These are phyloP conservation scores for Athene cunicularia DNA, from an alignment of 2,113 vertebrate genomes.

Conservation along the genomic window DNA sequence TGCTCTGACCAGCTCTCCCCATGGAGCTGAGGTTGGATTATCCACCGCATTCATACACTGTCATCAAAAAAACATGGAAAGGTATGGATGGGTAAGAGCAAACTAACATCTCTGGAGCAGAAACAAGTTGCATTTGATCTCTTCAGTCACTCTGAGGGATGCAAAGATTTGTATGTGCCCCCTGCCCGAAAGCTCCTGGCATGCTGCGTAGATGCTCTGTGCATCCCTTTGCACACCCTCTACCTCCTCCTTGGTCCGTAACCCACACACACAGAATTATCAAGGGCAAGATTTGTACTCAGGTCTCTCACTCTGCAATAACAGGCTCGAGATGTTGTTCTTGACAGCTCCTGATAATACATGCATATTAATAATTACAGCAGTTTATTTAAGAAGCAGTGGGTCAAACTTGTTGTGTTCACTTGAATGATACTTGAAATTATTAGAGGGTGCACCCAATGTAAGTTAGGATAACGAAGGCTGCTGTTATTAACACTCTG, in stretches of 20 bases:
- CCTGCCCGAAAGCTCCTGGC: accelerated
- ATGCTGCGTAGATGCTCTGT: background rate
- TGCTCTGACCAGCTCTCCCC: background rate
- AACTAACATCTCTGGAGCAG: background rate
- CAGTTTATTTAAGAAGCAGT: slow-evolving; percentile 21
- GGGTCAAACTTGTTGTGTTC: slow-evolving; percentile 69
- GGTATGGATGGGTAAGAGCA: background rate
- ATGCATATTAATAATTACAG: background rate
- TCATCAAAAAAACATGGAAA: background rate
- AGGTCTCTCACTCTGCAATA: background rate
- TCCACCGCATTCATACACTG: accelerated
- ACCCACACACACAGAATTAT: accelerated
- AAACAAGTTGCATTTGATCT: background rate
- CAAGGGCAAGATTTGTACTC: background rate
- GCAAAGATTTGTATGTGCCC: background rate
- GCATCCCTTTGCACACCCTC: background rate
- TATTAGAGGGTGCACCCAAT: slow-evolving; percentile 12
- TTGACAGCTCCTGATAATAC: background rate
- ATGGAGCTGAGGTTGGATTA: background rate
- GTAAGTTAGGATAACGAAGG: slow-evolving; percentile 69
- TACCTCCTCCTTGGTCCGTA: background rate
- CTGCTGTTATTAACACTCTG: slow-evolving; percentile 58
- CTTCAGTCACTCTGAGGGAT: background rate
- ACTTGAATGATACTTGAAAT: slow-evolving; percentile 58
- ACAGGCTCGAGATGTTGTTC: slow-evolving; percentile 7